A percentile compares a stretch with the other conserved stretches of the same genome.
These are phyloP conservation scores for Scaptomyza montana DNA, from an alignment of 1,140 invertebrate species.

Conservation along the genomic window DNA sequence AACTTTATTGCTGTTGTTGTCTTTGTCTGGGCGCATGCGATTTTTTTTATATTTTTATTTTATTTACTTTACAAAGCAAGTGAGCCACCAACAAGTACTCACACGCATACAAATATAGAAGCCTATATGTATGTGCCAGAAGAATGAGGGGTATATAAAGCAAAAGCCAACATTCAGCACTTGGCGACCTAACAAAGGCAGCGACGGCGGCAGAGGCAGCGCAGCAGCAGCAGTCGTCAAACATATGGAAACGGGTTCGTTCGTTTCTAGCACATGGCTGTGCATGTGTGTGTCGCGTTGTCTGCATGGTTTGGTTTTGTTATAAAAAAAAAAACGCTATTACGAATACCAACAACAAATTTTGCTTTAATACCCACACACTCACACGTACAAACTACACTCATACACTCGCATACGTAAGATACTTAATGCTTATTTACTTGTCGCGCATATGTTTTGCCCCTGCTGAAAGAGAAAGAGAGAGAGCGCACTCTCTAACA, in stretches of 20 bases:
- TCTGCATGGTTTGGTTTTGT: constrained; percentile 65
- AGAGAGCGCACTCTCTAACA: constrained; percentile 5
- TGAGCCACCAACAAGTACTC: constrained; percentile 67
- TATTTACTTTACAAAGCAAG: constrained; percentile 57
- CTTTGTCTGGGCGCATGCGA: constrained; percentile 70
- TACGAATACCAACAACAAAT: constrained; percentile 41
- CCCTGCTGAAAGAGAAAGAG: background rate
- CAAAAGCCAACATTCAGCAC: constrained; percentile 70
- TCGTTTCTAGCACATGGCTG: constrained; percentile 35
- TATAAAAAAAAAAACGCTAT: constrained; percentile 62
- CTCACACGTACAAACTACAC: too few relatives aligned
- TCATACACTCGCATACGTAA: background rate
- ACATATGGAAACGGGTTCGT: constrained; percentile 81
- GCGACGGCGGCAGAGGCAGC: background rate
- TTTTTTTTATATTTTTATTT: constrained; percentile 33
- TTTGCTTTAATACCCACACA: constrained; percentile 27
- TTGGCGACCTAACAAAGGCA: constrained; percentile 37
- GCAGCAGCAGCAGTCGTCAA: constrained; percentile 40
- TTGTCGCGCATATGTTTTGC: constrained; percentile 56
- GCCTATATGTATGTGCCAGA: background rate
- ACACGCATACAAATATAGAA: constrained; percentile 21
- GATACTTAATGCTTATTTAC: constrained; percentile 45
- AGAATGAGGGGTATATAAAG: constrained; percentile 51
- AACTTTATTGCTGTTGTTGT: constrained; percentile 51
- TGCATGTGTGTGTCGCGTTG: constrained; percentile 46